Base-by-base conservation (phyloP, 2,113 vertebrate genomes). In the Antigone vipio region DNA sequence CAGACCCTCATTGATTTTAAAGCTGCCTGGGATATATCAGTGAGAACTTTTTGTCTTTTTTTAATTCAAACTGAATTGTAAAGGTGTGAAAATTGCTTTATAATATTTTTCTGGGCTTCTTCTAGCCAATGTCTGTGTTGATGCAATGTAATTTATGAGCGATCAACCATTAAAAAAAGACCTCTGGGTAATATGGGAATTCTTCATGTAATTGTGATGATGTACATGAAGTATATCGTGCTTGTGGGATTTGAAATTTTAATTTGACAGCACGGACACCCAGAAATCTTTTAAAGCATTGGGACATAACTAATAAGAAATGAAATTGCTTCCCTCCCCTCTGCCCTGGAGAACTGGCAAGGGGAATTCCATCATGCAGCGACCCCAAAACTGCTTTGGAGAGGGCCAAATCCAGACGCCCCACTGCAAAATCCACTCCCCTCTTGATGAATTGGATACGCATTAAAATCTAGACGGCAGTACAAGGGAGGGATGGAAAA, bases 161-260 rank as follows among this genome's bases (percentile, higher is more conserved):
- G 10, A 93, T 58, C 66, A 77, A 80, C 71, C 60, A 81, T 85
- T 93, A 40, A 85, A 92, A 88, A 62, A 86, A 83, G 73, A 88
- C 82, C 79, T 89, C 58, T 88, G 89, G 88, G 82, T 91, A 90
- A 79, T 72, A 80, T 3, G 81, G 81, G 88, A 95, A 85, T 94
- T 83, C 79, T 94, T 89, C 72, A 62, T 76, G 78, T 93, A 89
- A 93, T 76, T 73, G 68, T 52, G 80, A 44, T 78, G 63, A 69
- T 79, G 79, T 82, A 93, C 80, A 74, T 29, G 69, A 94, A 85
- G 88, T 82, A 44, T 82, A 38, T 66, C 67, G 72, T 59, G 77
- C 78, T 87, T 74, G 76, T 52, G 89, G 92, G 92, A 76, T 88
- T 88, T 92, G 56, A 93, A 91, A 75, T 89, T 84, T 52, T 96